These are phyloP conservation scores for Pseudanteris insignis DNA, from an alignment of 2,888 invertebrate species.

Conservation along the genomic window DNA sequence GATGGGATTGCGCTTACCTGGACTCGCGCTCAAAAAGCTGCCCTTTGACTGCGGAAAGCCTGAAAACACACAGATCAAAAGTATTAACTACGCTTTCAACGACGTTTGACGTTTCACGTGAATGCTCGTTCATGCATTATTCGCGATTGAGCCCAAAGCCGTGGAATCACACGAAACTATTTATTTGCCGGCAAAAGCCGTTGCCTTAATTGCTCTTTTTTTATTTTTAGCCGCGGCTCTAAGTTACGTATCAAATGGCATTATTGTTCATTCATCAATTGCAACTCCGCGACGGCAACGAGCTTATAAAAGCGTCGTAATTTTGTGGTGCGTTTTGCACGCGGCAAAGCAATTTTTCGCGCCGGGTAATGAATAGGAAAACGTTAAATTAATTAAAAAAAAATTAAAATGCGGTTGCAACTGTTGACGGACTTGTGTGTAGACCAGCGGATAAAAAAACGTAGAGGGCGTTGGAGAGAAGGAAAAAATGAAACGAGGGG, in stretches of 20 bases:
- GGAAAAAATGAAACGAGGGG: background rate
- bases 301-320: constrained; percentile 26
- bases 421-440: too few relatives aligned
- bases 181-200: background rate
- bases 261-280: constrained; percentile 29
- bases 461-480: too few relatives aligned
- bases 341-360: constrained; percentile 24
- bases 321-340: constrained; percentile 15
- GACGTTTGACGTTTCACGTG: constrained; percentile 19
- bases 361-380: constrained; percentile 30
- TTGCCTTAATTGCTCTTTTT: background rate
- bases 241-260: too few relatives aligned
- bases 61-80: constrained; percentile 51
- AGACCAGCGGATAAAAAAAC: background rate
- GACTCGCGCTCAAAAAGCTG: constrained; percentile 58
- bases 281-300: constrained; percentile 12
- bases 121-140: constrained; percentile 28
- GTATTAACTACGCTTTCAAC: constrained; percentile 29
- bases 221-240: too few relatives aligned
- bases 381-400: constrained; percentile 39
- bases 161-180: background rate
- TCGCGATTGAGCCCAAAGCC: constrained; percentile 17
- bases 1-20: constrained; percentile 53
- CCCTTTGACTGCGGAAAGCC: constrained; percentile 62
- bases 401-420: constrained; percentile 22